Evolutionary conservation across 2,113 vertebrate species (phyloP).

Genomic region (Ceratotherium simum): DNA sequence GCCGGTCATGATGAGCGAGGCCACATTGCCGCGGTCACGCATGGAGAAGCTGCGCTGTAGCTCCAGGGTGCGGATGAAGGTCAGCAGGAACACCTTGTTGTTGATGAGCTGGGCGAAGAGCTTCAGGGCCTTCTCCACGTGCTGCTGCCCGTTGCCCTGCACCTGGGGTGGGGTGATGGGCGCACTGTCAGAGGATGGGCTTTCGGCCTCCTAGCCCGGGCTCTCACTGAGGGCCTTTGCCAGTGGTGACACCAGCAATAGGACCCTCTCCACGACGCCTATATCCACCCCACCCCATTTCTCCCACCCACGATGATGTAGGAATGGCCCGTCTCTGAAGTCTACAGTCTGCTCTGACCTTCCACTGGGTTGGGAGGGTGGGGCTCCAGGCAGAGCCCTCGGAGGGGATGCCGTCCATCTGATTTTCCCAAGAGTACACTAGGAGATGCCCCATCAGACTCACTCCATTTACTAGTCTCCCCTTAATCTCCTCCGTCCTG

Average conservation of each 20-base stretch:
- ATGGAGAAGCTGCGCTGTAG: conserved; percentile 98
- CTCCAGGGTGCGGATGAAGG: conserved; percentile 98
- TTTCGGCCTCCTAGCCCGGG: fast-evolving
- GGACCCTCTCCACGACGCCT: not conserved
- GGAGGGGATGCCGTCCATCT: fast-evolving
- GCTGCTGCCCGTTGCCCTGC: conserved; percentile 96
- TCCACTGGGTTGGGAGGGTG: too few relatives aligned
- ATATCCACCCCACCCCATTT: fast-evolving
- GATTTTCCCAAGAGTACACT: not conserved
- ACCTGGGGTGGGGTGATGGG: conserved; percentile 87
- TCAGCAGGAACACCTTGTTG: conserved; percentile 98
- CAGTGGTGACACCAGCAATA: fast-evolving
- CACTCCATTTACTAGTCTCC: not conserved
- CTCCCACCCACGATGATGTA: fast-evolving
- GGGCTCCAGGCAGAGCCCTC: not conserved
- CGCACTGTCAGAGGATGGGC: not conserved
- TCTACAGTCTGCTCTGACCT: not conserved
- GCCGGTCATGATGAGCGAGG: conserved; percentile 98
- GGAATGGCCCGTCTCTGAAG: not conserved
- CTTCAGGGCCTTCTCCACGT: conserved; percentile 97
- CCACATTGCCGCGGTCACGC: conserved; percentile 98
- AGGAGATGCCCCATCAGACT: not conserved
- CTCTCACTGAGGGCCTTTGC: not conserved
- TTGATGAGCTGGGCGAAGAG: conserved; percentile 98
- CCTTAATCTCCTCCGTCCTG: not conserved